Base-by-base conservation (phyloP, 2,888 invertebrate genomes). In the Eupelmus urozonus region DNA sequence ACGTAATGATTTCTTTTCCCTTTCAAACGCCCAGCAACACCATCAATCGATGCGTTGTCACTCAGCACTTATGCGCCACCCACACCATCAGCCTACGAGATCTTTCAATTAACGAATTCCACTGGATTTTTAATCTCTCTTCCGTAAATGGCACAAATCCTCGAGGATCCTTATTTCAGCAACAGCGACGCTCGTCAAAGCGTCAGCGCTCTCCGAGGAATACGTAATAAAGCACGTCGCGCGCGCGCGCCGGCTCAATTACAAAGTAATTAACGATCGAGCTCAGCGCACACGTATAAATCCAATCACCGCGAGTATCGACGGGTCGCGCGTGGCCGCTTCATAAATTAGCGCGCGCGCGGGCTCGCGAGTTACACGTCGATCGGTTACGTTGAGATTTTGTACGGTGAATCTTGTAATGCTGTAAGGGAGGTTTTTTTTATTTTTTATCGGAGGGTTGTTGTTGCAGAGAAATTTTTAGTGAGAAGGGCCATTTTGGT, bases 211-310 rank as follows among this genome's bases (percentile, higher is more conserved):
- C 5, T 13, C 2, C 18, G 20, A 3, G 13, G 49, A 18, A 20
- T 49, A 23, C 29, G 45, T 20, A 71, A 71, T 60, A 71, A 71
- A 71, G 45, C 60, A 71, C 20, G 16, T 29, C 60, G 18, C 13
- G n/a, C n/a, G n/a, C 20, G 23, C 20, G 53, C 13, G 16, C 45
- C 9, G 45, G 70, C 59, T 71, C 59, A 71, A 71, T 71, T 71
- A 71, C 70, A 71, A 71, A 29, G 70, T 60, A 71, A 71, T 71
- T 71, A 71, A 71, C 70, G 59, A 49, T 69, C 16, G 45, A 20
- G 23, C 53, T n/a, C 65, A 25, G n/a, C 59, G 27, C 25, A 34
- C 18, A 2, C 23, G 23, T 53, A 40, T 40, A 53, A 67, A 53
- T 34, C 57, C 57, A 42, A 55, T 69, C 42, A 16, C 23, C 11